These are phyloP conservation scores for Smithornis capensis DNA, from an alignment of 2,113 vertebrate species.

Conservation along the genomic window DNA sequence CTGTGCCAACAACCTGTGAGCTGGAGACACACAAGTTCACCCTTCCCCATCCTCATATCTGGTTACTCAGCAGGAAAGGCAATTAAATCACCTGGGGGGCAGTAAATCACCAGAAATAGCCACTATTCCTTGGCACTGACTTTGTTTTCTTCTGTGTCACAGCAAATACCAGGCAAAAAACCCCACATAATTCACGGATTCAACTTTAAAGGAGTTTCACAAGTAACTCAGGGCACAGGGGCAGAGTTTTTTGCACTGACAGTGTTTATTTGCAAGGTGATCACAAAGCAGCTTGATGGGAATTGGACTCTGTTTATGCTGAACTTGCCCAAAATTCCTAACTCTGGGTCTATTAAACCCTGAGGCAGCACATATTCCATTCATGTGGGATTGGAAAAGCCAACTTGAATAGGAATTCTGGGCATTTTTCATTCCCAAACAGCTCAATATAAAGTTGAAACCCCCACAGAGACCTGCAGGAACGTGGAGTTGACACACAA, in stretches of 20 bases:
- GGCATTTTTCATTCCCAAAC: neutral
- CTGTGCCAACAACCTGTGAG: neutral
- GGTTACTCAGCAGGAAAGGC: neutral
- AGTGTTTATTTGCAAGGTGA: neutral
- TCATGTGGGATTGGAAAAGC: neutral
- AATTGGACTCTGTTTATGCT: neutral
- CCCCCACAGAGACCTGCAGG: fast-evolving
- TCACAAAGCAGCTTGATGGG: neutral
- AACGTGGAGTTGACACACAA: fast-evolving
- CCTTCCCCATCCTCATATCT: neutral
- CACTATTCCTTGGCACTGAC: neutral
- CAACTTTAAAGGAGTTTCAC: neutral
- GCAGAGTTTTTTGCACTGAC: neutral
- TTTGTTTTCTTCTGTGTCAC: neutral
- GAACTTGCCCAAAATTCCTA: neutral
- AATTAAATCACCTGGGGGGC: neutral
- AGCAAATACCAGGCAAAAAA: neutral
- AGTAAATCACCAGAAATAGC: neutral
- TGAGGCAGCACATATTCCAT: neutral
- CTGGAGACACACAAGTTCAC: neutral
- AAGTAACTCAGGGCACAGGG: neutral
- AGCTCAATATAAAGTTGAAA: neutral
- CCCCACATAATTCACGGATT: neutral
- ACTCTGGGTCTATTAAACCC: neutral
- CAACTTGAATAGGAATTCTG: neutral